Evolutionary conservation across 2,888 invertebrate species (phyloP), one percentile per base, ranked within the genome.

Genomic region (Neoitamus cyanurus): DNA sequence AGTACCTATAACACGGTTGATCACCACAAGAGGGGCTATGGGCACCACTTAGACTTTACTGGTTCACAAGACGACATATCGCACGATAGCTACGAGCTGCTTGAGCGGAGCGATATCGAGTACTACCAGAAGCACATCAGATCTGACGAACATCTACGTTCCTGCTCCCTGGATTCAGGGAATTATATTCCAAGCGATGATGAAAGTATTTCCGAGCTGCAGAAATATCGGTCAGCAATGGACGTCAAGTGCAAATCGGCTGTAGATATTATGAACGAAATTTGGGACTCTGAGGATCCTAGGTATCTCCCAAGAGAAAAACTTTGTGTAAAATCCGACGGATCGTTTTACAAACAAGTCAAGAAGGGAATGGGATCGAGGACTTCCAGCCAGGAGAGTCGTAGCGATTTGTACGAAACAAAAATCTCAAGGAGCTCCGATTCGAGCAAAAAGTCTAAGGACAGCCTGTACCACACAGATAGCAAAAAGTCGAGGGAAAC

Each of bases 1-100:
- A 96, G 96, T 82, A 94, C 94, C 3, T 94, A 93, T 85, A 95
- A 94, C 88, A 92, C 92, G 31, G 90, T 90, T 70, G 90, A 90
- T 69, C 88, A 88, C 42, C 87, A 87, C 36, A 89, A 88, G 72
- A 94, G 94, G 84, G 93, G 93, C 37, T 95, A 94, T 89, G 92
- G 92, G 72, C 90, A 91, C 28, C 89, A 90, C 31, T 86, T 90
- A 7, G 90, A 91, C 85, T 91, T 88, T 75, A 92, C 93, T 85
- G 95, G 94, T 87, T 96, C 96, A 9, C 96, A 96, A 90, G 97
- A 97, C 89, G 97, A 97, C 91, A 92, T 97, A 36, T 96, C 97
- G 37, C 97, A 97, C 90, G 97, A 97, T 90, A 97, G 96, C 88
- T 97, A 97, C 90, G 97, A 97, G 90, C 91, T 97, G 30, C 92